Percentiles rank a stretch among this genome's conserved stretches.
Evolutionary conservation across 2,888 invertebrate species (phyloP).

Genomic region (Sminthurides aquaticus): DNA sequence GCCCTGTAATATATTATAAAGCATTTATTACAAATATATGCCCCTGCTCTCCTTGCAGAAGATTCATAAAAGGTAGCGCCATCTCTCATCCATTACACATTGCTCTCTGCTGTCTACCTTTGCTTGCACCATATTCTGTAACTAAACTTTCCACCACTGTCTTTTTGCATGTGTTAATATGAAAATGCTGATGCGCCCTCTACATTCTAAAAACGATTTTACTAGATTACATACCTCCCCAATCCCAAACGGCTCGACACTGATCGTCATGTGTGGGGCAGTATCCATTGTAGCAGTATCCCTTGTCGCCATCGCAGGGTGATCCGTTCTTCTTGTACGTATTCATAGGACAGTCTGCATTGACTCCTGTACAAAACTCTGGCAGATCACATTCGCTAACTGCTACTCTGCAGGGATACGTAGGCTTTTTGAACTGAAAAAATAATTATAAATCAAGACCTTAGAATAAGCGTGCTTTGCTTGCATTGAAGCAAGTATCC

Average conservation of each 20-base stretch:
- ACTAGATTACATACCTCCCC: conserved; percentile 52
- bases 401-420: conserved; percentile 75
- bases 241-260: conserved; percentile 90
- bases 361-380: conserved; percentile 82
- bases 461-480: neutral
- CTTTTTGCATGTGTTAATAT: too few relatives aligned
- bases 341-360: conserved; percentile 82
- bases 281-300: conserved; percentile 84
- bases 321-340: conserved; percentile 88
- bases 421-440: conserved; percentile 62
- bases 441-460: neutral
- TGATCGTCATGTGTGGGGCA: conserved; percentile 82
- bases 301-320: conserved; percentile 62
- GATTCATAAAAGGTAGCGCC: too few relatives aligned
- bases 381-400: conserved; percentile 92
- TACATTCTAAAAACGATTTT: too few relatives aligned
- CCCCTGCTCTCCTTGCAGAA: neutral
- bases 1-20: conserved; percentile 15
- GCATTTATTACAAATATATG: neutral
- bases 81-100: too few relatives aligned
- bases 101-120: too few relatives aligned
- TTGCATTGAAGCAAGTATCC: too few relatives aligned
- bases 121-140: too few relatives aligned
- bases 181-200: too few relatives aligned
- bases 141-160: too few relatives aligned